Evolutionary conservation across 2,888 invertebrate species (phyloP).

Genomic region (Drepanosiphum platanoidis): DNA sequence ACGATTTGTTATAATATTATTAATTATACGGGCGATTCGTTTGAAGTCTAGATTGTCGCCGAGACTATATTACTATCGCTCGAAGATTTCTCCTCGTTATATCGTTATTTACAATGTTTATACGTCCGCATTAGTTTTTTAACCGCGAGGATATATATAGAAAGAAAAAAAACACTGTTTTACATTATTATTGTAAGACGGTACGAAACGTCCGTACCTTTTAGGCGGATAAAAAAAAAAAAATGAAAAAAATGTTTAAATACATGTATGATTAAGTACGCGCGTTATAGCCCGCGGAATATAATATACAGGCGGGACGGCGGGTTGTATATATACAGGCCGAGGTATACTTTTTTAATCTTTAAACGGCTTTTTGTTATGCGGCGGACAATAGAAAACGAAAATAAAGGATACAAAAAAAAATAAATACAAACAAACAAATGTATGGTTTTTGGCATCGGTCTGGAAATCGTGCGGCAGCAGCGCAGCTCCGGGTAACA

Average conservation of each 20-base stretch:
- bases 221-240: too few species aligned
- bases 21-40: too few species aligned
- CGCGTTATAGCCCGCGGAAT: neutral
- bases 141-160: neutral
- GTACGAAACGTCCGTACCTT: neutral
- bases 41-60: too few species aligned
- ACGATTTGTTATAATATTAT: too few species aligned
- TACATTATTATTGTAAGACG: constrained; percentile 18
- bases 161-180: neutral
- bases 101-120: neutral
- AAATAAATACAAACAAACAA: neutral
- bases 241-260: too few species aligned
- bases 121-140: neutral
- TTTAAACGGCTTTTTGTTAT: constrained; percentile 17
- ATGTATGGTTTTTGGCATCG: constrained; percentile 11
- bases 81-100: neutral
- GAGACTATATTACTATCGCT: neutral
- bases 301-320: neutral
- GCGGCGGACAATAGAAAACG: neutral
- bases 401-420: neutral
- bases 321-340: too few species aligned
- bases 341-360: constrained; percentile 27
- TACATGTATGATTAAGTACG: too few species aligned
- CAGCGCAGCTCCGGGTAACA: constrained; percentile 22
- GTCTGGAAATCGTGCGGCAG: constrained; percentile 3